phyloP scores from a whole-genome alignment of 2,113 vertebrate species.

The Osmerus mordax region DNA sequence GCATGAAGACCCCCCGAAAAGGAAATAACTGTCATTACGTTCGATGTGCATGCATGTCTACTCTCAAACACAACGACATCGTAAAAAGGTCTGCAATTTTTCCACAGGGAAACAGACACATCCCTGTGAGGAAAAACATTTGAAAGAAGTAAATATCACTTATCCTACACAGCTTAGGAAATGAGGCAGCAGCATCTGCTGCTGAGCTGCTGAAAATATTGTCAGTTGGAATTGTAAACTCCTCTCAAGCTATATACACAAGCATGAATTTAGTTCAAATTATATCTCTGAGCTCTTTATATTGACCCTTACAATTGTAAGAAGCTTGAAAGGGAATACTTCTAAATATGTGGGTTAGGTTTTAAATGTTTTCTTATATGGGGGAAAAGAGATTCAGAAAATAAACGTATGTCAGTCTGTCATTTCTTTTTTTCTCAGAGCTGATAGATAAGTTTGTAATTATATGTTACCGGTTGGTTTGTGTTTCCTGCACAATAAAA shows the following conservation, averaged over 20 bases:
- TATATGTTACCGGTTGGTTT: too few relatives aligned
- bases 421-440: too few relatives aligned
- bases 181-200: slow-evolving; percentile 39
- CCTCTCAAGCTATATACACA: too few relatives aligned
- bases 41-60: slow-evolving; percentile 41
- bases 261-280: slow-evolving; percentile 30
- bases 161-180: slow-evolving; percentile 48
- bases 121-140: slow-evolving; percentile 42
- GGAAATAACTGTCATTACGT: slow-evolving; percentile 66
- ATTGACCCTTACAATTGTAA: too few relatives aligned
- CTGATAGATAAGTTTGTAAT: too few relatives aligned
- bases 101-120: slow-evolving; percentile 40
- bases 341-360: too few relatives aligned
- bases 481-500: too few relatives aligned
- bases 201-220: slow-evolving; percentile 42
- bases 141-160: slow-evolving; percentile 61
- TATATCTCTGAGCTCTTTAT: slow-evolving; percentile 24
- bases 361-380: too few relatives aligned
- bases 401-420: too few relatives aligned
- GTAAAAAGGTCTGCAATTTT: slow-evolving; percentile 48
- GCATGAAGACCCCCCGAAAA: slow-evolving; percentile 14
- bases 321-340: too few relatives aligned
- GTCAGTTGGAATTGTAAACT: neutral
- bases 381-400: too few relatives aligned
- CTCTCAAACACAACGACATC: slow-evolving; percentile 27